phyloP scores from a whole-genome alignment of 2,113 vertebrate species.

The Nycticryphes semicollaris region DNA sequence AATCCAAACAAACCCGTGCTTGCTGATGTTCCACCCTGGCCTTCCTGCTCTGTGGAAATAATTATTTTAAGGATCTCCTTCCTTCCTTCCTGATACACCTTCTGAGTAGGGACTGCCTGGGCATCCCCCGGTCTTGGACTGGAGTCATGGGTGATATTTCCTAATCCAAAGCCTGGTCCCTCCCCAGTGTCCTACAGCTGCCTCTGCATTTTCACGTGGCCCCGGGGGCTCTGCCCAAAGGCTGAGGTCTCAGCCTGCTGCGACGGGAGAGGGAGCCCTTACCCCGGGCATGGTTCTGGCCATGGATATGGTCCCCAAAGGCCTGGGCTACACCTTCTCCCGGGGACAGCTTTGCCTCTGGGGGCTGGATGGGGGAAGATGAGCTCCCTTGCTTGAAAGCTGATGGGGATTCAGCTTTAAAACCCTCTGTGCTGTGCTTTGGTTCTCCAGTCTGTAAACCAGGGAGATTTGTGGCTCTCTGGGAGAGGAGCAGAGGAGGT shows the following conservation, averaged over 20 bases:
- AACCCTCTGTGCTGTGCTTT: neutral
- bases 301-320: neutral
- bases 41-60: fast-evolving
- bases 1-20: fast-evolving
- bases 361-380: fast-evolving
- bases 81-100: fast-evolving
- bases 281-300: neutral
- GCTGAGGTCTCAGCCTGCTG: neutral
- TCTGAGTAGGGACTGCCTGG: neutral
- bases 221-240: neutral
- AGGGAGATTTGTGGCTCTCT: neutral
- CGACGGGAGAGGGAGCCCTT: constrained; percentile 47
- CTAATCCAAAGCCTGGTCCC: neutral
- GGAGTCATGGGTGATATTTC: neutral
- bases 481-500: neutral
- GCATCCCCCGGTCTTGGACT: neutral
- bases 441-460: neutral
- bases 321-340: neutral
- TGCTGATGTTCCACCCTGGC: neutral
- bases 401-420: neutral
- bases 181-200: fast-evolving
- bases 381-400: neutral
- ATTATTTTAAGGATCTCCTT: neutral
- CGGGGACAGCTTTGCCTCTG: neutral
- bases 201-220: fast-evolving